Base-by-base conservation (phyloP, 1,140 invertebrate genomes). In the Campoletis sonorensis region DNA sequence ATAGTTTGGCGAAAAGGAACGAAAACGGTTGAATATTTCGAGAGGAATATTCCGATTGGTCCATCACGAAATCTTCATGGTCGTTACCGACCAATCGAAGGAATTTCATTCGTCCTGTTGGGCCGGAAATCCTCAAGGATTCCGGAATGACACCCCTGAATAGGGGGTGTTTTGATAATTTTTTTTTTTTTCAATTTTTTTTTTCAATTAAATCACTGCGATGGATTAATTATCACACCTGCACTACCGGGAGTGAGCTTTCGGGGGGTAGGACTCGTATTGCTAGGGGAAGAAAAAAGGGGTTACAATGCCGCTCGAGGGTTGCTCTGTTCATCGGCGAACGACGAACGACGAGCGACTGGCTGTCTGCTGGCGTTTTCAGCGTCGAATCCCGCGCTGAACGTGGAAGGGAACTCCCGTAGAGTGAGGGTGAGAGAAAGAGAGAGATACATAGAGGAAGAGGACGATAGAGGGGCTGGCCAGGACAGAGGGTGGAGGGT, bases 271-370 rank as follows among this genome's bases (percentile, higher is more conserved):
- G 16, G n/a, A 18, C 51, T 54, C n/a, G 61, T 15, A n/a, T 15
- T 21, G 15, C 27, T 33, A 13, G 67, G 30, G 30, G 67, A 16
- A 70, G 26, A 26, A 23, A 10, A 30, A n/a, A 30, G 67, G 61
- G 61, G n/a, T 26, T 16, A 33, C 30, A 37, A 54, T 77, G 40
- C 16, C 27, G 40, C 16, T 64, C n/a, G 8, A 58, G 5, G 21
- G 27, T 75, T 75, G 40, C 76, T 82, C 81, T 84, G 84, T 85
- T 89, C 90, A 86, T 89, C 88, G 90, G 87, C 88, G 87, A 91
- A 88, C 91, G 54, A 61, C 76, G 90, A 89, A 91, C 90, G 89
- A 87, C 90, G 86, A 90, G 87, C 91, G 90, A 92, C 91, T 91
- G 90, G 85, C 86, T 87, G 90, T 89, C 89, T 89, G 61, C 21